Conservation (phyloP, 2,888 invertebrate genomes). For the Rhagophthalmus giganteus region DNA sequence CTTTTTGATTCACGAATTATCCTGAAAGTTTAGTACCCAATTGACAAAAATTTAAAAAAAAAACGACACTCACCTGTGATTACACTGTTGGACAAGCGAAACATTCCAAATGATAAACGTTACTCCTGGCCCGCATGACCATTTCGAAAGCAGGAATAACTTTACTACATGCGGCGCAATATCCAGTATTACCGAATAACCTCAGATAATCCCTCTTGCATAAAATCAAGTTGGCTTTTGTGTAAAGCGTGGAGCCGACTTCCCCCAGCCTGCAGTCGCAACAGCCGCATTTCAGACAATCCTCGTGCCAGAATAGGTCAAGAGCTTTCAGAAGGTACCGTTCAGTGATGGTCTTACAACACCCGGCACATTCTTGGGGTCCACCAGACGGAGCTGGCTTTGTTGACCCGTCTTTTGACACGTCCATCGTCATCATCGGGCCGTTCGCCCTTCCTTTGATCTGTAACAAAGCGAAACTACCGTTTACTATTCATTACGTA, state of each 20-base stretch:
- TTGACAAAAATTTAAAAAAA: too few species aligned
- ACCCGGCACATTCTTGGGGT: constrained; percentile 87
- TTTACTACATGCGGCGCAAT: constrained; percentile 96
- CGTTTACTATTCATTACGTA: neutral
- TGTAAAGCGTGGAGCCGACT: constrained; percentile 93
- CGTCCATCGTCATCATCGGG: constrained; percentile 85
- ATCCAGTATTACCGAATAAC: constrained; percentile 93
- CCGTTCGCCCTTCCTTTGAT: constrained; percentile 53
- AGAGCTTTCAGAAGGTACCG: constrained; percentile 88
- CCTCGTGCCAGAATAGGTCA: constrained; percentile 96
- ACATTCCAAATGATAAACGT: constrained; percentile 97
- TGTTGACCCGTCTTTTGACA: constrained; percentile 72
- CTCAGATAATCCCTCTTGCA: constrained; percentile 96
- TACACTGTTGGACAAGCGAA: constrained; percentile 98
- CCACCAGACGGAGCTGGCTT: constrained; percentile 55
- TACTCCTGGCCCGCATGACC: constrained; percentile 97
- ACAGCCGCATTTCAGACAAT: constrained; percentile 96
- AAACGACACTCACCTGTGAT: constrained; percentile 90
- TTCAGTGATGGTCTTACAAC: constrained; percentile 92
- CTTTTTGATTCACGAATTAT: too few species aligned
- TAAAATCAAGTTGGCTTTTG: constrained; percentile 91
- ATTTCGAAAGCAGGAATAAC: constrained; percentile 98
- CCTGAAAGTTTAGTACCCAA: too few species aligned
- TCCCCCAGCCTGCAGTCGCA: constrained; percentile 96
- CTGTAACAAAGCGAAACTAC: constrained; percentile 43